These are phyloP conservation scores for Lasioglossum marginatum DNA, from an alignment of 2,888 invertebrate species.

Conservation along the genomic window DNA sequence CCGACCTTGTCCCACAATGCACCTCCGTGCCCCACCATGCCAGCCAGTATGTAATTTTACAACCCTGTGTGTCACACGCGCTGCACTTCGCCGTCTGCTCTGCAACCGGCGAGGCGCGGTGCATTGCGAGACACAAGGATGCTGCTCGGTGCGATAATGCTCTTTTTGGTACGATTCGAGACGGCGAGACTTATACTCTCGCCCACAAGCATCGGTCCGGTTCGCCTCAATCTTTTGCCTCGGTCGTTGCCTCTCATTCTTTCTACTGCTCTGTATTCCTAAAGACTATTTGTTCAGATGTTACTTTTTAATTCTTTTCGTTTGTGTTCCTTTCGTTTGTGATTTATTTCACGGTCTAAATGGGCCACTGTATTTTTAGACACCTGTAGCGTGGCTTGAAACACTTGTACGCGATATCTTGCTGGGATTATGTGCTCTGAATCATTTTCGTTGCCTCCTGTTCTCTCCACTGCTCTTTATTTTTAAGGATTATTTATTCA, in stretches of 20 bases:
- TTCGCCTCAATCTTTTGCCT: not conserved
- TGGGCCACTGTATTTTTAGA: not conserved
- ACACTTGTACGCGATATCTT: not conserved
- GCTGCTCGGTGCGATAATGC: not conserved
- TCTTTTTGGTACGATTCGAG: conserved; percentile 2
- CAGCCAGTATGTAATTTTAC: conserved; percentile 47
- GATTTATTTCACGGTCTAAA: not conserved
- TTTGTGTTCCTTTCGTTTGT: too few relatives aligned
- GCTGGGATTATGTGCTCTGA: not conserved
- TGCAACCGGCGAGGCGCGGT: conserved; percentile 11
- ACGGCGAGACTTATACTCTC: not conserved
- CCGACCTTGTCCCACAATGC: conserved; percentile 77
- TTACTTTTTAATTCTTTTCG: not conserved
- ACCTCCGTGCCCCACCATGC: conserved; percentile 55
- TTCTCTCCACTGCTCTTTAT: not conserved
- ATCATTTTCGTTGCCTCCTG: not conserved
- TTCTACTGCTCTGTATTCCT: not conserved
- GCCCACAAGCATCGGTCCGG: not conserved
- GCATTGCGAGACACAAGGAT: not conserved
- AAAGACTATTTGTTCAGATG: not conserved
- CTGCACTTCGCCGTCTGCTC: conserved; percentile 19
- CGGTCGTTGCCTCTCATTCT: not conserved
- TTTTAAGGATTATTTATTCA: not conserved
- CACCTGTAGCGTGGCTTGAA: not conserved
- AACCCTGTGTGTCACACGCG: conserved; percentile 29